A percentile compares a stretch with the other conserved stretches of the same genome.
Evolutionary conservation across 2,797 vertebrate genomes (phyloP).

Genomic region (Artibeus lituratus): DNA sequence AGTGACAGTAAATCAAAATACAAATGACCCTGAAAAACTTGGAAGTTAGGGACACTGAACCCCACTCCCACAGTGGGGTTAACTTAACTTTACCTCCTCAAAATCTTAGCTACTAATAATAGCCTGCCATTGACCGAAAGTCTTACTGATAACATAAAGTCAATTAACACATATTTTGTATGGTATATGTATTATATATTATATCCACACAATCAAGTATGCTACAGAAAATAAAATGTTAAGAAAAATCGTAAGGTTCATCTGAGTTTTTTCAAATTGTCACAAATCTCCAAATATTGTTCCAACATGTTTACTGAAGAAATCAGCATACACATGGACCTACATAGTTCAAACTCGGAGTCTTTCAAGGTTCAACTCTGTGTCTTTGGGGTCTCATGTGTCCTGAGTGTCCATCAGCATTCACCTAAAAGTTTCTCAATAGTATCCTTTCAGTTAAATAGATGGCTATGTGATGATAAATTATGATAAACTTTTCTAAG

Average conservation of each 20-base stretch:
- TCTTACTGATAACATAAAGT: not conserved
- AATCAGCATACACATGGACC: not conserved
- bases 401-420: not conserved
- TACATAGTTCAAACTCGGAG: not conserved
- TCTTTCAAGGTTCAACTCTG: not conserved
- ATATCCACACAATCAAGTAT: not conserved
- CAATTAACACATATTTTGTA: not conserved
- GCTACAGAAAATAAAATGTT: not conserved
- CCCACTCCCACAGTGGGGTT: too few species aligned
- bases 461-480: constrained; percentile 14
- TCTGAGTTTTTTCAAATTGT: not conserved
- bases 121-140: not conserved
- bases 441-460: constrained; percentile 5
- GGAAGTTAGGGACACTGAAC: not conserved
- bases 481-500: constrained; percentile 17
- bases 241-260: not conserved
- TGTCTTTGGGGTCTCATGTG: not conserved
- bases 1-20: constrained; percentile 23
- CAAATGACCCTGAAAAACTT: not conserved
- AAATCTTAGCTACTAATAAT: not conserved
- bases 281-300: not conserved
- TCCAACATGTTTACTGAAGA: not conserved
- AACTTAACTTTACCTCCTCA: not conserved
- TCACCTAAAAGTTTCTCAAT: not conserved
- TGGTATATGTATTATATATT: not conserved